phyloP scores from a whole-genome alignment of 2,888 invertebrate species.

The Gisinianus flammeolus region DNA sequence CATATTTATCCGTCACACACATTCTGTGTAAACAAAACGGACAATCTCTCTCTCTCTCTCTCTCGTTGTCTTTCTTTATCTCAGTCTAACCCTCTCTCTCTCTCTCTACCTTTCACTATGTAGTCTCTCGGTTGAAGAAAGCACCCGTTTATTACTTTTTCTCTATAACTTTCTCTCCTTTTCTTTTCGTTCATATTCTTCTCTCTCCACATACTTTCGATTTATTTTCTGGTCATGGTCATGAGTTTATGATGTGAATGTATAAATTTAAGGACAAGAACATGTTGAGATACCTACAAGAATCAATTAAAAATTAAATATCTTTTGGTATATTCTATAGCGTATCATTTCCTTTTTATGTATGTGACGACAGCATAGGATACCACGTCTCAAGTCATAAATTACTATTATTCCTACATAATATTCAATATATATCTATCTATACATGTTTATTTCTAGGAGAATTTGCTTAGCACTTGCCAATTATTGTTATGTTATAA shows the following conservation, averaged over 20 bases:
- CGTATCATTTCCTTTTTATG: neutral
- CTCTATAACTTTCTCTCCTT: neutral
- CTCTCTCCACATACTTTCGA: neutral
- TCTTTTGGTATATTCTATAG: no score
- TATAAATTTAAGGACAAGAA: neutral
- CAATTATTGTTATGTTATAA: no score
- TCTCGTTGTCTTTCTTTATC: neutral
- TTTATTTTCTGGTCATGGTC: neutral
- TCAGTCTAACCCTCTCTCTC: neutral
- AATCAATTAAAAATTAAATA: no score
- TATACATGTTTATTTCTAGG: neutral
- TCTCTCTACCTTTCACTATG: neutral
- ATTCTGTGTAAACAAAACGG: neutral
- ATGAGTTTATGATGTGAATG: neutral
- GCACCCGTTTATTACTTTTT: neutral
- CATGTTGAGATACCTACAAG: no score
- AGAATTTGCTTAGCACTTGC: constrained; percentile 5
- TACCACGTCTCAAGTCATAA: neutral
- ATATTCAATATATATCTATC: no score
- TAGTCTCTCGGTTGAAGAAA: neutral
- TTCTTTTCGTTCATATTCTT: neutral
- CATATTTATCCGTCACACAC: neutral
- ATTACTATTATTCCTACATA: no score
- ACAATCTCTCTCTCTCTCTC: neutral
- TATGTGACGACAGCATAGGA: no score